Conservation (phyloP, 2,888 invertebrate species). For the Drepana falcataria region DNA sequence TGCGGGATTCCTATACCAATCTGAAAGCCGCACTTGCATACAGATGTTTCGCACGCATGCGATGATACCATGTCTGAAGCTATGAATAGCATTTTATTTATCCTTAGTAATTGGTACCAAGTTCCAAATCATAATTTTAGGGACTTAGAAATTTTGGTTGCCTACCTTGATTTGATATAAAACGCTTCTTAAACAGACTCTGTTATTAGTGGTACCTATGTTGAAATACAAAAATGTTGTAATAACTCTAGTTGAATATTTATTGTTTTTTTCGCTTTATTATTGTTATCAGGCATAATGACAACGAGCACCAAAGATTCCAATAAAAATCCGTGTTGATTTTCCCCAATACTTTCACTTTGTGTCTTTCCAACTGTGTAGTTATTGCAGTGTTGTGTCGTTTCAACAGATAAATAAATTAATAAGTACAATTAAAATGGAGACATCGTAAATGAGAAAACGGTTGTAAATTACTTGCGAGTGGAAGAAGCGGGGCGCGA, state of each 20-base stretch:
- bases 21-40: constrained; percentile 18
- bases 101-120: too few species aligned
- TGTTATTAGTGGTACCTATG: too few species aligned
- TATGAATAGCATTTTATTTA: neutral
- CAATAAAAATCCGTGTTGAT: neutral
- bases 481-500: constrained; percentile 39
- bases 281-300: neutral
- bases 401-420: neutral
- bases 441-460: constrained; percentile 8
- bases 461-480: constrained; percentile 9
- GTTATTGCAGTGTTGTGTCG: neutral
- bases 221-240: neutral
- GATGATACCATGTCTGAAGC: neutral
- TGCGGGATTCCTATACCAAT: constrained; percentile 19
- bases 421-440: neutral
- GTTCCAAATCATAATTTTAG: too few species aligned
- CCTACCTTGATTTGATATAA: neutral
- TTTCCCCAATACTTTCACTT: neutral
- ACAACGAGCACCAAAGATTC: neutral
- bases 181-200: neutral
- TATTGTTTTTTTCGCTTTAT: neutral
- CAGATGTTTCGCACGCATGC: constrained; percentile 28
- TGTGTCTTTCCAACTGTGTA: neutral
- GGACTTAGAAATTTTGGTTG: too few species aligned
- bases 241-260: neutral